A percentile compares a stretch with the other conserved stretches of the same genome.
phyloP scores from a whole-genome alignment of 2,113 vertebrate genomes.

The Vimba vimba region DNA sequence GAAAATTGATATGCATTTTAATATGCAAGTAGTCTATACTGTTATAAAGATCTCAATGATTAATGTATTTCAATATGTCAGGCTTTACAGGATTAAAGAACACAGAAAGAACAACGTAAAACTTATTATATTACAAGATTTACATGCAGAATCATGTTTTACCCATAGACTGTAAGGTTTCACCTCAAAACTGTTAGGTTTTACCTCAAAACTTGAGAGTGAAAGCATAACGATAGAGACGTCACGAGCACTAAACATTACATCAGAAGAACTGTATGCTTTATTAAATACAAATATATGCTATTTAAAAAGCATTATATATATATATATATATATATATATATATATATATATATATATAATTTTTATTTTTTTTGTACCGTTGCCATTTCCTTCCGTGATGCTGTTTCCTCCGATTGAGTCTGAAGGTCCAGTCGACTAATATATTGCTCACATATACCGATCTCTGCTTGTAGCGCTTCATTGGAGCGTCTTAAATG shows the following conservation, averaged over 20 bases:
- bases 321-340: too few species aligned
- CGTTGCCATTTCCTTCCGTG: constrained; percentile 32
- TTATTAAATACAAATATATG: not conserved
- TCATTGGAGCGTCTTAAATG: constrained; percentile 68
- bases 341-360: too few species aligned
- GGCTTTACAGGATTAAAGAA: not conserved
- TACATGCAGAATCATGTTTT: not conserved
- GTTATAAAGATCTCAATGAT: too few species aligned
- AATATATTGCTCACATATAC: constrained; percentile 76
- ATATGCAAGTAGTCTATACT: too few species aligned
- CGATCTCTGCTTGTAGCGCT: constrained; percentile 70
- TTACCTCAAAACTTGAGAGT: not conserved
- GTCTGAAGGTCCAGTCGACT: constrained; percentile 61
- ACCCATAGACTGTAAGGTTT: not conserved
- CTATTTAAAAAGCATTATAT: not conserved
- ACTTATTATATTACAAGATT: not conserved
- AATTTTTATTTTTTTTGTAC: too few species aligned
- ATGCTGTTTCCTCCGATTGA: not conserved
- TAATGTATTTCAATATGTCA: too few species aligned
- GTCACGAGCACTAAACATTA: not conserved
- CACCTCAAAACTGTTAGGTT: not conserved
- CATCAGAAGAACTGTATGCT: not conserved
- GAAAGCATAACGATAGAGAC: not conserved
- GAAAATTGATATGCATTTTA: too few species aligned
- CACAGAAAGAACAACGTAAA: not conserved